Evolutionary conservation across 2,797 vertebrate genomes (phyloP).

Genomic region (Xenops minutus): DNA sequence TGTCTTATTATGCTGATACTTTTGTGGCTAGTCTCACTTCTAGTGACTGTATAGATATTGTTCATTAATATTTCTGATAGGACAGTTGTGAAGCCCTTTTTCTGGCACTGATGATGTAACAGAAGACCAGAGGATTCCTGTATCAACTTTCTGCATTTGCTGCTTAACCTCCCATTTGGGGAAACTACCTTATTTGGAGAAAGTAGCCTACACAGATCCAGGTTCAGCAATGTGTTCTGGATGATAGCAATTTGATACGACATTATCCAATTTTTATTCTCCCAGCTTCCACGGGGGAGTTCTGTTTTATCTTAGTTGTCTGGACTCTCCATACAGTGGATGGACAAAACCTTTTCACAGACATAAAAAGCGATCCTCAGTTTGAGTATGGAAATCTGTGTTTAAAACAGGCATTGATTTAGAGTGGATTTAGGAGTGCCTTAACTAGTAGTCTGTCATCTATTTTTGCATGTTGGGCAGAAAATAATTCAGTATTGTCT

Average conservation of each 20-base stretch:
- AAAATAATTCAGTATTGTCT: slow-evolving; percentile 4
- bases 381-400: not conserved
- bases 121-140: not conserved
- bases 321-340: not conserved
- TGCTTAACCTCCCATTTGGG: not conserved
- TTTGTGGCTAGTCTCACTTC: not conserved
- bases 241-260: fast-evolving
- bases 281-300: not conserved
- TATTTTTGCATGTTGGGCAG: not conserved
- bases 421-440: not conserved
- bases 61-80: not conserved
- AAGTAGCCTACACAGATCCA: not conserved
- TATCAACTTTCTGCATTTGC: not conserved
- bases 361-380: not conserved
- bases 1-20: not conserved
- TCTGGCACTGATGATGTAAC: not conserved
- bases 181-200: not conserved
- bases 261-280: not conserved
- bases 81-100: not conserved
- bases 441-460: not conserved
- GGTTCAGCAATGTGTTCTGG: not conserved
- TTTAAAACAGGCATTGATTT: not conserved
- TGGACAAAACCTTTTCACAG: not conserved
- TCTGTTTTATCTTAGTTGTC: not conserved
- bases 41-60: not conserved